phyloP scores from a whole-genome alignment of 2,113 vertebrate species.

The Vicugna pacos region DNA sequence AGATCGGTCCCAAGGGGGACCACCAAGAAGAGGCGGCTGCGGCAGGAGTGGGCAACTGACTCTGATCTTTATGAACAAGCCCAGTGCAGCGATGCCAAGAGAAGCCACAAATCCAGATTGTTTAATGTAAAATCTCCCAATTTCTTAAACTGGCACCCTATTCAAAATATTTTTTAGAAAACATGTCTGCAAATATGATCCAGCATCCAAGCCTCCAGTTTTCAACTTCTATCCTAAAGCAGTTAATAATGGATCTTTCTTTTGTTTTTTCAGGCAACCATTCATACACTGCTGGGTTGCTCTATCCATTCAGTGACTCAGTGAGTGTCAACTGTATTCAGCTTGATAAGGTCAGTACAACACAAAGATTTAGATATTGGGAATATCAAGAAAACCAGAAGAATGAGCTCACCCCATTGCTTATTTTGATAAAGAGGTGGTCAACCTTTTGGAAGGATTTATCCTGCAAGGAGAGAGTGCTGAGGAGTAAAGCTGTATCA shows the following conservation, averaged over 20 bases:
- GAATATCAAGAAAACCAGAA: no score
- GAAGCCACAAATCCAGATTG: no score
- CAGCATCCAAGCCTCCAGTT: neutral
- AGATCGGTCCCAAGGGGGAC: neutral
- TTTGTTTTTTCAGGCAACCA: neutral
- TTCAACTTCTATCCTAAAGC: neutral
- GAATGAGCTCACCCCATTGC: neutral
- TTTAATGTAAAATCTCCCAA: no score
- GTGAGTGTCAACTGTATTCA: no score
- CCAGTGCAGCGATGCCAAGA: neutral
- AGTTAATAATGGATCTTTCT: neutral
- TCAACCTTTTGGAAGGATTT: neutral
- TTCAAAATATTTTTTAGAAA: no score
- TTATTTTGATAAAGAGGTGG: neutral
- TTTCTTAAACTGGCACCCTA: no score
- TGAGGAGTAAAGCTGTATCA: neutral
- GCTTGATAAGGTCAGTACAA: no score
- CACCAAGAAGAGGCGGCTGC: neutral
- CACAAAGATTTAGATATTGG: no score
- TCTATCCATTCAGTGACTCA: no score
- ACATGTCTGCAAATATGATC: no score
- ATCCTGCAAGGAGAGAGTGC: neutral
- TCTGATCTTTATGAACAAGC: neutral
- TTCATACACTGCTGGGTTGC: no score
- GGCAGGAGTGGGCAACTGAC: rapidly evolving